A percentile compares a stretch with the other conserved stretches of the same genome.
Evolutionary conservation across 2,113 vertebrate species (phyloP).

Genomic region (Phalacrocorax aristotelis): DNA sequence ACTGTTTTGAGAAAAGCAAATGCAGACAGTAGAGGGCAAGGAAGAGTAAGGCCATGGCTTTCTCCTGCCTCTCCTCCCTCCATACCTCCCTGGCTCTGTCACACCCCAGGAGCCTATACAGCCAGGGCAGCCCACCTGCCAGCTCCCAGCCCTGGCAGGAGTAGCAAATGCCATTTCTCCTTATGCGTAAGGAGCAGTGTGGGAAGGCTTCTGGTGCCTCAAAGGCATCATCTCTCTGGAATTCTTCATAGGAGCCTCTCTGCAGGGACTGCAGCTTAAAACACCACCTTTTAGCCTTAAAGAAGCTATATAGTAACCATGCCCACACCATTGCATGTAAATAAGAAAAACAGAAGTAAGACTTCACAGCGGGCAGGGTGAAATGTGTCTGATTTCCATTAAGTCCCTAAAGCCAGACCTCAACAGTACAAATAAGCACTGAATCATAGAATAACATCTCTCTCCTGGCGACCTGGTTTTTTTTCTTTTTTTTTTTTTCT

Average conservation of each 20-base stretch:
- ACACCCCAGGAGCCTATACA: no score
- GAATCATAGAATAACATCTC: not conserved
- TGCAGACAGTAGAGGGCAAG: not conserved
- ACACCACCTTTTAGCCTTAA: not conserved
- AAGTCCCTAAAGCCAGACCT: not conserved
- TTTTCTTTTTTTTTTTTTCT: fast-evolving
- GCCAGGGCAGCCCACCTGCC: not conserved
- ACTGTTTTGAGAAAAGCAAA: not conserved
- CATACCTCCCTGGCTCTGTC: not conserved
- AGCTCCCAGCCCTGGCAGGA: not conserved
- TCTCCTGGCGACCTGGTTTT: not conserved
- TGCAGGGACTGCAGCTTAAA: not conserved
- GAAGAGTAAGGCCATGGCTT: not conserved
- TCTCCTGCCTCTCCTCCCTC: not conserved
- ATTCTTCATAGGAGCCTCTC: not conserved
- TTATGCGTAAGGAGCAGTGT: not conserved
- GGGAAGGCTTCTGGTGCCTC: not conserved
- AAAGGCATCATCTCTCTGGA: not conserved
- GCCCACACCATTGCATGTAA: not conserved
- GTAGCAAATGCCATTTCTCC: not conserved
- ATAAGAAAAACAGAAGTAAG: slow-evolving; percentile 4
- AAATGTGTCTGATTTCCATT: not conserved
- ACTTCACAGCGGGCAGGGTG: not conserved
- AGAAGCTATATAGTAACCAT: not conserved
- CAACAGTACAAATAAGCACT: not conserved